Percentiles rank a stretch among this genome's conserved stretches.
Evolutionary conservation across 2,113 vertebrate species (phyloP).

Genomic region (Mola mola): DNA sequence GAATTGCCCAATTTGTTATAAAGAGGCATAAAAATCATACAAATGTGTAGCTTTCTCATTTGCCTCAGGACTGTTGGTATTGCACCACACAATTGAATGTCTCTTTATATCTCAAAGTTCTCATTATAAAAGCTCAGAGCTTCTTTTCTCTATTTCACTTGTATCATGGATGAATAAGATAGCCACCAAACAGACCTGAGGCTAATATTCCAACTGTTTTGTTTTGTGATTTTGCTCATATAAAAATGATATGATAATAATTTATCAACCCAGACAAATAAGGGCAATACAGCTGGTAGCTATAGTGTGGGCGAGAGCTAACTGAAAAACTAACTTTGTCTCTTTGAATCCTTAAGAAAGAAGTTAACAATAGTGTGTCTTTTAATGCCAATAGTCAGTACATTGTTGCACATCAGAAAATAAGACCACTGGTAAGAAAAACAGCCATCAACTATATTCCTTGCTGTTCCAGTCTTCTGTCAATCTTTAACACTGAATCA

Average conservation of each 20-base stretch:
- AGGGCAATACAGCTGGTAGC: slow-evolving; percentile 25
- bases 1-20: slow-evolving; percentile 56
- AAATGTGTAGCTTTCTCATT: slow-evolving; percentile 27
- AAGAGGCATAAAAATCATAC: slow-evolving; percentile 56
- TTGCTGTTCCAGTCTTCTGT: not conserved
- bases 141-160: slow-evolving; percentile 47
- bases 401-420: slow-evolving; percentile 6
- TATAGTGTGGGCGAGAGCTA: slow-evolving; percentile 4
- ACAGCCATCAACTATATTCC: slow-evolving; percentile 4
- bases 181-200: slow-evolving; percentile 44
- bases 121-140: slow-evolving; percentile 70
- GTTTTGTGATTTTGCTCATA: slow-evolving; percentile 50
- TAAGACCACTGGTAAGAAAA: slow-evolving; percentile 11
- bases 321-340: slow-evolving; percentile 12
- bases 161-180: slow-evolving; percentile 50
- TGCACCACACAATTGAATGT: slow-evolving; percentile 54
- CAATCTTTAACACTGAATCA: slow-evolving; percentile 5
- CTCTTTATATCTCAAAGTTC: slow-evolving; percentile 61
- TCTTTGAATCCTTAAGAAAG: slow-evolving; percentile 21
- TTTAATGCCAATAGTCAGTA: slow-evolving; percentile 6
- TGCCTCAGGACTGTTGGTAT: slow-evolving; percentile 60
- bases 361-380: not conserved
- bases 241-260: slow-evolving; percentile 59
- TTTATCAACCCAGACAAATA: slow-evolving; percentile 55
- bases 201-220: slow-evolving; percentile 45